phyloP scores from a whole-genome alignment of 2,113 vertebrate species.

The Macaca mulatta region DNA sequence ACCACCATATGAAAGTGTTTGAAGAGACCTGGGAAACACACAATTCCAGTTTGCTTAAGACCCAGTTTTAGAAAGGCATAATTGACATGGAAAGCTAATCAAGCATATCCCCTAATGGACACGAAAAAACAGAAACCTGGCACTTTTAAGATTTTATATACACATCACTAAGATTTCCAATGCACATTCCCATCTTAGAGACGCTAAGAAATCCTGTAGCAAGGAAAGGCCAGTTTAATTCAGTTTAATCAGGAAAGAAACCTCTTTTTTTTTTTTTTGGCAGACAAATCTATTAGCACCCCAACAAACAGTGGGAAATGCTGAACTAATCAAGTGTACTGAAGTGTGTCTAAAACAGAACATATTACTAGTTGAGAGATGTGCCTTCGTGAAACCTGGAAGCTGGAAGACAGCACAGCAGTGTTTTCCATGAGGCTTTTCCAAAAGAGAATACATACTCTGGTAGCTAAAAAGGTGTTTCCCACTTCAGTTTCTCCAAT shows the following conservation, averaged over 20 bases:
- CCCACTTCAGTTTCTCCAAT: conserved; percentile 38
- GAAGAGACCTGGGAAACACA: not conserved
- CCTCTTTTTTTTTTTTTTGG: not conserved
- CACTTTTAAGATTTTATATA: conserved; percentile 1
- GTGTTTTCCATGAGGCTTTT: not conserved
- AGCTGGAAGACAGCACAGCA: not conserved
- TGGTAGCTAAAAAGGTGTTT: not conserved
- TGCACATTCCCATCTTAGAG: not conserved
- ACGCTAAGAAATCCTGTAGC: not conserved
- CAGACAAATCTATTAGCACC: conserved; percentile 2
- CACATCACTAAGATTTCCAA: not conserved
- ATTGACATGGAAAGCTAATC: conserved; percentile 19
- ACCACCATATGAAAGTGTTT: not conserved
- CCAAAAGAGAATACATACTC: not conserved
- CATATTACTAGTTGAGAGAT: not conserved
- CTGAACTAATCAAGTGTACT: not conserved
- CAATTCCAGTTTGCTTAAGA: not conserved
- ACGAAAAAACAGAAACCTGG: not conserved
- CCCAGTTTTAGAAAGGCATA: conserved; percentile 41
- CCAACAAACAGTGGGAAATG: not conserved
- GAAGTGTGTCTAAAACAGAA: conserved; percentile 11
- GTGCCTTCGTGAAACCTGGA: not conserved
- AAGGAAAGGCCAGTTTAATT: conserved; percentile 41
- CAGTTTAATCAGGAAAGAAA: not conserved
- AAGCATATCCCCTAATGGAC: not conserved